A percentile compares a stretch with the other conserved stretches of the same genome.
These are phyloP conservation scores for Papilio dardanus DNA, from an alignment of 1,140 invertebrate genomes.

Conservation along the genomic window DNA sequence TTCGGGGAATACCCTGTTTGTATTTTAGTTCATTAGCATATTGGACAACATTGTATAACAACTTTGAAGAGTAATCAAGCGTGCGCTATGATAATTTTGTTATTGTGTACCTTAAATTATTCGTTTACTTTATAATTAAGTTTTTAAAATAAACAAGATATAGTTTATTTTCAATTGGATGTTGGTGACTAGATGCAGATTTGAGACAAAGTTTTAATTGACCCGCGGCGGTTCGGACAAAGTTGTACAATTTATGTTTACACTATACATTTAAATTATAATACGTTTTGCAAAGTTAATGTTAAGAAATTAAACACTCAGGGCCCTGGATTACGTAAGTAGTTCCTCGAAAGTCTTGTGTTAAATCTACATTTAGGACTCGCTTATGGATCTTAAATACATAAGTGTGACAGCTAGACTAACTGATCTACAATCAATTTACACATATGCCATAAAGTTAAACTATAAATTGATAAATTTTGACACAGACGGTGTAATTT, in stretches of 20 bases:
- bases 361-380: too few species aligned
- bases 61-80: background rate
- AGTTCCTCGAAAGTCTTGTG: too few species aligned
- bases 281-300: too few species aligned
- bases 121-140: too few species aligned
- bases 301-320: too few species aligned
- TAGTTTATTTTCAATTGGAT: background rate
- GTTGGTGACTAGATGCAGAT: background rate
- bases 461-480: background rate
- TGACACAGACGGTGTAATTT: background rate
- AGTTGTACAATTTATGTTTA: too few species aligned
- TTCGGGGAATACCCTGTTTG: conserved; percentile 1
- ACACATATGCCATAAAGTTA: background rate
- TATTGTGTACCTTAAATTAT: too few species aligned
- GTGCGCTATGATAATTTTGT: background rate
- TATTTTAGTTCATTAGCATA: background rate
- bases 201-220: background rate
- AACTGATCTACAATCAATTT: background rate
- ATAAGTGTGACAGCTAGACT: background rate
- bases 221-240: background rate
- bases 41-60: background rate
- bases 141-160: background rate
- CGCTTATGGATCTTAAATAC: too few species aligned
- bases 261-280: too few species aligned
- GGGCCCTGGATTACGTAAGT: too few species aligned